Base-by-base conservation (phyloP, 2,888 invertebrate genomes). In the Catocala sponsa region DNA sequence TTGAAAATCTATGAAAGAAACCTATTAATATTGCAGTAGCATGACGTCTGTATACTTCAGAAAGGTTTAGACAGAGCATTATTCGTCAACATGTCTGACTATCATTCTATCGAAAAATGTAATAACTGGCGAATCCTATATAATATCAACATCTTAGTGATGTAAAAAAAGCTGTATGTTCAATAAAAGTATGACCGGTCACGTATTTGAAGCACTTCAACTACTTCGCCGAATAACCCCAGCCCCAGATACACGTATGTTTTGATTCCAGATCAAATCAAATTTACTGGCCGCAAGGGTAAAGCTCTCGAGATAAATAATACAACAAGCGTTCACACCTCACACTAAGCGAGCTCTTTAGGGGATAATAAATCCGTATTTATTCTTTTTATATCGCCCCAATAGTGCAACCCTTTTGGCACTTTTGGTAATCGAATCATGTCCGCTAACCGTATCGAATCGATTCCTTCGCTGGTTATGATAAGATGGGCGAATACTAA, bases 341-440 rank as follows among this genome's bases (percentile, higher is more conserved):
- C 81, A 78, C 85, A 83, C 91, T 92, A 91, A 92, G 89, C 87
- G 87, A 65, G 79, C 84, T 86, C 94, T 91, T 90, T 88, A 89
- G 93, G 94, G 94, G 87, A 91, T 91, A 91, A 94, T 94, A 94
- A 94, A 94, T 94, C 93, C 92, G 89, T 93, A 92, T 94, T 94
- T 94, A 92, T 92, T 93, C 92, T 92, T 92, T 92, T 91, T 92
- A 91, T 90, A 90, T 87, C 80, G 82, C 83, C 87, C 84, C 73
- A 70, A 68, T 67, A 54, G 49, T 54, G 63, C 55, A 86, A 89
- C 92, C 92, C 86, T 88, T 86, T 75, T 76, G 53, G 43, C 35
- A 33, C 42, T 48, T 41, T 32, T 50, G 58, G 71, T 90, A 91
- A 91, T 93, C 92, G 81, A 92, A 92, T 92, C 89, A 89, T 82